Evolutionary conservation across 2,797 vertebrate species (phyloP).

Genomic region (Lutjanus argentimaculatus): DNA sequence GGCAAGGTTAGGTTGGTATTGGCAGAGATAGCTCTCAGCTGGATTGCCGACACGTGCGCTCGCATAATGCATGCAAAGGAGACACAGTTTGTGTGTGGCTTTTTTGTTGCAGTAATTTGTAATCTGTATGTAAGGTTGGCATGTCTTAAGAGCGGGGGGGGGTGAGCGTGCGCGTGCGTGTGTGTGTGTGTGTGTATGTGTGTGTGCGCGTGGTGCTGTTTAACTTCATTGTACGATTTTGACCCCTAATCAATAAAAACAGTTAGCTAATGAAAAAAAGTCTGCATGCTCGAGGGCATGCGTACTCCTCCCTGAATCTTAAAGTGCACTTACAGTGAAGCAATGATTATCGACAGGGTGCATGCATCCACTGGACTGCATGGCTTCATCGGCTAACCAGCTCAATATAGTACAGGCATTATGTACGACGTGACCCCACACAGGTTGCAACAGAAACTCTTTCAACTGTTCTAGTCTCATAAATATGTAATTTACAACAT

Average conservation of each 20-base stretch:
- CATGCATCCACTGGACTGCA: constrained; percentile 81
- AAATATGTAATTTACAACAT: no score
- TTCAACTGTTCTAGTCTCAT: no score
- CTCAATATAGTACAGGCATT: background rate
- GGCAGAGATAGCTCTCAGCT: constrained; percentile 82
- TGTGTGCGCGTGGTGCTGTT: constrained; percentile 32
- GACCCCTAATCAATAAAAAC: constrained; percentile 82
- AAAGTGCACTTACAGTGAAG: constrained; percentile 63
- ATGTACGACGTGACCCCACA: no score
- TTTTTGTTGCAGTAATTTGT: constrained; percentile 77
- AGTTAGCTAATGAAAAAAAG: constrained; percentile 81
- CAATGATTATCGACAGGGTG: constrained; percentile 63
- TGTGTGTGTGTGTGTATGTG: constrained; percentile 24
- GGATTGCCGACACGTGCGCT: constrained; percentile 81
- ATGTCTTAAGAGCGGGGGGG: constrained; percentile 48
- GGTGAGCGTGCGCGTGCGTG: constrained; percentile 12
- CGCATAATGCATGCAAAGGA: constrained; percentile 83
- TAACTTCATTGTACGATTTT: constrained; percentile 73
- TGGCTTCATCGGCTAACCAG: constrained; percentile 65
- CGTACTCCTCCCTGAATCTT: constrained; percentile 62
- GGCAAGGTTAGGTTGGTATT: constrained; percentile 79
- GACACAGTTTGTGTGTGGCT: constrained; percentile 72
- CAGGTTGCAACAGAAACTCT: no score
- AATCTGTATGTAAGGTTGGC: constrained; percentile 75
- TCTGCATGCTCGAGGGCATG: constrained; percentile 79